Percentiles rank a stretch among this genome's conserved stretches.
These are phyloP conservation scores for Anabas testudineus DNA, from an alignment of 2,797 vertebrate genomes.

Conservation along the genomic window DNA sequence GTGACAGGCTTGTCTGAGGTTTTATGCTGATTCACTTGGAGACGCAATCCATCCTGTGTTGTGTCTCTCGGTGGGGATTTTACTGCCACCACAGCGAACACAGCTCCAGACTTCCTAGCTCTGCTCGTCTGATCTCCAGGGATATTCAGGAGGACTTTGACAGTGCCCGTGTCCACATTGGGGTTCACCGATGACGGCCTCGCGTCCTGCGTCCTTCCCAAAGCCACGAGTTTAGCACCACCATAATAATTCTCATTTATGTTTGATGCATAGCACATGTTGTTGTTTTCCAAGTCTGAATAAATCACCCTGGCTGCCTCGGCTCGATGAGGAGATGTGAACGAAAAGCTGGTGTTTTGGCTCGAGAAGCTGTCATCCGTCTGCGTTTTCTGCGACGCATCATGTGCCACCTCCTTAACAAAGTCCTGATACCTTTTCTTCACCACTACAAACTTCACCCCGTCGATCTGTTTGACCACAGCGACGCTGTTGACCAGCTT, in stretches of 20 bases:
- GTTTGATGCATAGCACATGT: constrained; percentile 22
- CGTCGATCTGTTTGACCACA: constrained; percentile 87
- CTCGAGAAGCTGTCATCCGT: constrained; percentile 49
- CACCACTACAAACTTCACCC: constrained; percentile 87
- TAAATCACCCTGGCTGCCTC: constrained; percentile 27
- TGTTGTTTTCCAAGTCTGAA: constrained; percentile 76
- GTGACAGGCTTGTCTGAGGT: constrained; percentile 67
- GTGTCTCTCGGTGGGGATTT: constrained; percentile 68
- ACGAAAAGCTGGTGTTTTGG: constrained; percentile 34
- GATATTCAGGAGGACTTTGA: constrained; percentile 71
- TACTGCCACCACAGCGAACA: constrained; percentile 80
- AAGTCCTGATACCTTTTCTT: constrained; percentile 82
- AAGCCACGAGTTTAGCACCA: not conserved
- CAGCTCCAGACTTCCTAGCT: constrained; percentile 66
- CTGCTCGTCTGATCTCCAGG: constrained; percentile 55
- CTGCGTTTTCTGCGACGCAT: constrained; percentile 29
- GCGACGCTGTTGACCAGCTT: constrained; percentile 90
- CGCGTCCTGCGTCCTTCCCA: constrained; percentile 4
- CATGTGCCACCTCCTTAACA: constrained; percentile 29
- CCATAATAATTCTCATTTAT: constrained; percentile 14
- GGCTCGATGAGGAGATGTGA: constrained; percentile 16
- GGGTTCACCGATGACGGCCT: not conserved
- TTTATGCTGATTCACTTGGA: constrained; percentile 14
- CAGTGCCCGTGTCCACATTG: constrained; percentile 50
- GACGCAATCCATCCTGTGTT: constrained; percentile 1